Base-by-base conservation (phyloP, 2,797 vertebrate species). In the Hozukius guyotensis region DNA sequence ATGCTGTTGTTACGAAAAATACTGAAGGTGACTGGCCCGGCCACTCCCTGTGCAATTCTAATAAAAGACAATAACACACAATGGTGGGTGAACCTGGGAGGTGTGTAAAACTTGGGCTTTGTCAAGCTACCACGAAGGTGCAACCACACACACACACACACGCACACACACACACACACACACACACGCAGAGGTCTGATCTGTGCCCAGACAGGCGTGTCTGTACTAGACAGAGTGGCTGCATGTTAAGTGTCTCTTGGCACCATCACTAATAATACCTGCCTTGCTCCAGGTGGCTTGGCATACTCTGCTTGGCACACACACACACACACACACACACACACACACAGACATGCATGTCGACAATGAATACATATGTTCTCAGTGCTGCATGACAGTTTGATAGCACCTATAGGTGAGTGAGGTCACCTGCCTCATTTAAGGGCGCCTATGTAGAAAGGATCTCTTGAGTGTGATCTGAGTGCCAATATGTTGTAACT, bases 211-310 rank as follows among this genome's bases (percentile, higher is more conserved):
- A 94, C 90, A 87, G 92, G 91, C 91, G 22, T 95, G 94, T 95
- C 93, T 82, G 83, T 62, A 83, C 94, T 86, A 95, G 95, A 95
- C 94, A 87, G 78, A 87, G 77, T 74, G 92, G 88, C 94, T 95
- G 83, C 93, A 88, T 78, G 92, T 92, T 91, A 92, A 95, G 92
- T 92, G 88, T 92, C 81, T 94, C 76, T 92, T 95, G 94, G 95
- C 94, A 93, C 86, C 56, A n/a, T 83, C 79, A 83, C 65, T 88
- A 91, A 94, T 93, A 89, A 94, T 93, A 95, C 92, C 94, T 94
- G 92, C 77, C 62, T 66, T 53, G 67, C 78, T 86, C 92, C 92
- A 94, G 93, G 93, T 94, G 93, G 69, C 78, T 91, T 90, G 70
- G 84, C 83, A 80, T 56, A 25, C 57, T 71, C 61, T 34, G 67